These are phyloP conservation scores for Vespertilio murinus DNA, from an alignment of 2,797 vertebrate genomes.

Conservation along the genomic window DNA sequence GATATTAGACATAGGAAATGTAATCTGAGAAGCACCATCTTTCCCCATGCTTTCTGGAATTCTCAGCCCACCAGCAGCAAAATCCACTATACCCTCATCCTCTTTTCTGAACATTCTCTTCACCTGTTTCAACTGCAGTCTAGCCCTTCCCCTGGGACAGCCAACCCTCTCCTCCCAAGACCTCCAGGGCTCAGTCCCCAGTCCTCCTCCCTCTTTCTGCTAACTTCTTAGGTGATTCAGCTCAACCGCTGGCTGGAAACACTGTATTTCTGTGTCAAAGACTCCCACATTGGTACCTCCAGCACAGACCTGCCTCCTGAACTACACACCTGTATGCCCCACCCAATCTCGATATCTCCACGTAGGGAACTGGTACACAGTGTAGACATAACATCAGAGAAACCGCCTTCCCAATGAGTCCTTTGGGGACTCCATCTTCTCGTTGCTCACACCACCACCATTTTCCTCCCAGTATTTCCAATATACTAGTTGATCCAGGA, in stretches of 20 bases:
- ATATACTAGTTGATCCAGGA: not conserved
- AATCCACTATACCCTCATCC: not conserved
- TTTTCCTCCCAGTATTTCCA: not conserved
- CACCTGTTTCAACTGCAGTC: not conserved
- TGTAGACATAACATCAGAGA: not conserved
- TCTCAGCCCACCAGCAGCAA: not conserved
- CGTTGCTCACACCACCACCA: not conserved
- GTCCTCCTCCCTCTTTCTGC: not conserved
- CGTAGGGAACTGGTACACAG: not conserved
- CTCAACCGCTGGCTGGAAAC: not conserved
- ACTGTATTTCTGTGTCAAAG: not conserved
- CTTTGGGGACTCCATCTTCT: not conserved
- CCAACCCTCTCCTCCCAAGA: not conserved
- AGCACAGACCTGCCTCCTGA: not conserved
- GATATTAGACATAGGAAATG: not conserved
- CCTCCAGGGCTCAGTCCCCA: not conserved
- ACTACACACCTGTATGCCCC: not conserved
- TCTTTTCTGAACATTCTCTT: not conserved
- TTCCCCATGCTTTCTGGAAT: not conserved
- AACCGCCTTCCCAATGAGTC: not conserved
- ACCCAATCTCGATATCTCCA: not conserved
- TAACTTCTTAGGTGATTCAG: not conserved
- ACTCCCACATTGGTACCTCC: not conserved
- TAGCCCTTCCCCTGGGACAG: not conserved
- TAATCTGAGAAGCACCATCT: not conserved